Evolutionary conservation across 1,140 invertebrate species (phyloP).

Genomic region (Adoxophyes honmai): DNA sequence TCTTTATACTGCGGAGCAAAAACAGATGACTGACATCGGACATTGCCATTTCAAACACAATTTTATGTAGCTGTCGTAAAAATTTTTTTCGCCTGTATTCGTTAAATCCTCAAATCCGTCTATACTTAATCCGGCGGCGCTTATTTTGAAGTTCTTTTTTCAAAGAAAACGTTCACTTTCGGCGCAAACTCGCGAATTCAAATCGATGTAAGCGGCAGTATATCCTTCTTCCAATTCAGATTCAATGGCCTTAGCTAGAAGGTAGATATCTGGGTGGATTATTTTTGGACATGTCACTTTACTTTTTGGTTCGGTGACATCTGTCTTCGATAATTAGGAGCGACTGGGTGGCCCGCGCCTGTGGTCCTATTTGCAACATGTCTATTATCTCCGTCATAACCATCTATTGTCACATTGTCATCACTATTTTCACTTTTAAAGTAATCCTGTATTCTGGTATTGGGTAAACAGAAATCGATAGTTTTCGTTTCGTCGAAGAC

Average conservation of each 20-base stretch:
- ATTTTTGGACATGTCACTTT: background rate
- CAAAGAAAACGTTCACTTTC: conserved; percentile 49
- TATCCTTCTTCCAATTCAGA: no score
- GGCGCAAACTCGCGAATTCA: conserved; percentile 8
- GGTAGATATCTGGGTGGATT: no score
- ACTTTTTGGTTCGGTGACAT: conserved; percentile 32
- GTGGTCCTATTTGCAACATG: conserved; percentile 30
- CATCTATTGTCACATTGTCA: conserved; percentile 49
- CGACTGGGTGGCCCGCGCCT: conserved; percentile 50
- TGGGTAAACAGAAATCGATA: conserved; percentile 52
- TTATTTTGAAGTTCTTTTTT: conserved; percentile 66
- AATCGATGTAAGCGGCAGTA: background rate
- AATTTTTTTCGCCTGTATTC: background rate
- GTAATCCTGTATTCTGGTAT: conserved; percentile 45
- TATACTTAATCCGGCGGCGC: conserved; percentile 53
- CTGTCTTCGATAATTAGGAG: conserved; percentile 62
- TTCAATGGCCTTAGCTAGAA: no score
- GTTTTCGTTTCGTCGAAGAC: conserved; percentile 24
- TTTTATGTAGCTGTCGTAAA: background rate
- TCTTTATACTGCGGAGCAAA: no score
- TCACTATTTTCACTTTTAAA: conserved; percentile 63
- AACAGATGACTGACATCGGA: no score
- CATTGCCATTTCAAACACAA: no score
- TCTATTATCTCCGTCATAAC: conserved; percentile 42
- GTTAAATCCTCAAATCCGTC: conserved; percentile 17